Percentiles rank a stretch among this genome's conserved stretches.
phyloP scores from a whole-genome alignment of 2,797 vertebrate species.

The Aplochiton taeniatus region DNA sequence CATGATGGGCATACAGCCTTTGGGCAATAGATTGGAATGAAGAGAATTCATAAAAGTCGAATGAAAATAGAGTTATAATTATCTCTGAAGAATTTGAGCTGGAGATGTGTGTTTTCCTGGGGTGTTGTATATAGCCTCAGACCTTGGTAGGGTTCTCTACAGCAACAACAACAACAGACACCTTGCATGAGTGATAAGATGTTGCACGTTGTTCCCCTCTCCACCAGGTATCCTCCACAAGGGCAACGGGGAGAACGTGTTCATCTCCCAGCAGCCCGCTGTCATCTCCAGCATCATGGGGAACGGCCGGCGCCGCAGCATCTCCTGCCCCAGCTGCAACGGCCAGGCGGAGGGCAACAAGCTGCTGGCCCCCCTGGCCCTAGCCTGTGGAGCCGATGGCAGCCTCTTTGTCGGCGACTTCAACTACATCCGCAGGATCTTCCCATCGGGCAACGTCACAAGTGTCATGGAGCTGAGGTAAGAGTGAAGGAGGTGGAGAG shows the following conservation, averaged over 20 bases:
- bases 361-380: conserved; percentile 89
- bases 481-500: neutral
- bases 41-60: no score
- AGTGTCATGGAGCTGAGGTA: conserved; percentile 98
- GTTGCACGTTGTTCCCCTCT: conserved; percentile 23
- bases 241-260: conserved; percentile 94
- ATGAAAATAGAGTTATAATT: no score
- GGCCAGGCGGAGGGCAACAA: conserved; percentile 98
- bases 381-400: conserved; percentile 94
- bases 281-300: conserved; percentile 97
- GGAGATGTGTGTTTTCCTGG: no score
- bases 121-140: neutral
- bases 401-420: conserved; percentile 97
- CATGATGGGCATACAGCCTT: no score
- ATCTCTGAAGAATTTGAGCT: no score
- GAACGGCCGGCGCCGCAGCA: conserved; percentile 92
- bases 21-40: no score
- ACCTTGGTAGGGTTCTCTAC: no score
- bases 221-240: conserved; percentile 93
- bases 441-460: conserved; percentile 95
- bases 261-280: conserved; percentile 94
- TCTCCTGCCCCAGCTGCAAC: conserved; percentile 96
- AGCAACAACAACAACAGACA: no score
- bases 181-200: no score
- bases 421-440: conserved; percentile 96